Percentiles rank a stretch among this genome's conserved stretches.
phyloP scores from a whole-genome alignment of 1,140 invertebrate genomes.

The Triops cancriformis region DNA sequence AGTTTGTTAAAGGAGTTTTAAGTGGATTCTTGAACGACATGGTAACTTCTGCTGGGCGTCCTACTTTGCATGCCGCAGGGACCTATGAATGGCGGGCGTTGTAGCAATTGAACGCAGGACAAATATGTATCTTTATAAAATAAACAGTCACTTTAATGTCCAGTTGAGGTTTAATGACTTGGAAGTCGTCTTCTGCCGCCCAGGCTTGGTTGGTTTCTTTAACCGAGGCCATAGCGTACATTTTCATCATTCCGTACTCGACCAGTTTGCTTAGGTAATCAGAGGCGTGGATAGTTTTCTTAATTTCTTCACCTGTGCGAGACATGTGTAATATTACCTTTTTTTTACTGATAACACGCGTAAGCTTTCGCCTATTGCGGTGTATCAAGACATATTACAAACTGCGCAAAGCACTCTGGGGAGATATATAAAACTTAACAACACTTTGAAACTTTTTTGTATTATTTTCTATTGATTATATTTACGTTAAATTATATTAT shows the following conservation, averaged over 20 bases:
- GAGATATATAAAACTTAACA: too few species aligned
- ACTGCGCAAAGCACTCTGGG: too few species aligned
- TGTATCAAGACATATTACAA: too few species aligned
- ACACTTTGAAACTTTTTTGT: too few species aligned
- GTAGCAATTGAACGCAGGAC: not conserved
- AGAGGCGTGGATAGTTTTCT: constrained; percentile 48
- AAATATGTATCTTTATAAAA: constrained; percentile 10
- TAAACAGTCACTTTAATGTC: constrained; percentile 40
- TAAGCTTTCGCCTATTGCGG: too few species aligned
- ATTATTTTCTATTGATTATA: too few species aligned
- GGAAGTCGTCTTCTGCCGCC: constrained; percentile 65
- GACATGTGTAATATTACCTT: too few species aligned
- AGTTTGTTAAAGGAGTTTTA: constrained; percentile 49
- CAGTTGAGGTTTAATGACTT: constrained; percentile 58
- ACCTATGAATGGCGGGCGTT: constrained; percentile 41
- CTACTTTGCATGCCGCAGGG: constrained; percentile 47
- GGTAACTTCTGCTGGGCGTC: constrained; percentile 44
- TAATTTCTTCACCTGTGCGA: constrained; percentile 50
- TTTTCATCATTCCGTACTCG: constrained; percentile 64
- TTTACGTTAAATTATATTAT: too few species aligned
- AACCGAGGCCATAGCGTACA: constrained; percentile 58
- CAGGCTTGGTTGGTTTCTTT: constrained; percentile 62
- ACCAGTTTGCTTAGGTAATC: constrained; percentile 63
- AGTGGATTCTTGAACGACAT: constrained; percentile 62
- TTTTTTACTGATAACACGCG: too few species aligned